These are phyloP conservation scores for Suricata suricatta DNA, from an alignment of 2,113 vertebrate genomes.

Conservation along the genomic window DNA sequence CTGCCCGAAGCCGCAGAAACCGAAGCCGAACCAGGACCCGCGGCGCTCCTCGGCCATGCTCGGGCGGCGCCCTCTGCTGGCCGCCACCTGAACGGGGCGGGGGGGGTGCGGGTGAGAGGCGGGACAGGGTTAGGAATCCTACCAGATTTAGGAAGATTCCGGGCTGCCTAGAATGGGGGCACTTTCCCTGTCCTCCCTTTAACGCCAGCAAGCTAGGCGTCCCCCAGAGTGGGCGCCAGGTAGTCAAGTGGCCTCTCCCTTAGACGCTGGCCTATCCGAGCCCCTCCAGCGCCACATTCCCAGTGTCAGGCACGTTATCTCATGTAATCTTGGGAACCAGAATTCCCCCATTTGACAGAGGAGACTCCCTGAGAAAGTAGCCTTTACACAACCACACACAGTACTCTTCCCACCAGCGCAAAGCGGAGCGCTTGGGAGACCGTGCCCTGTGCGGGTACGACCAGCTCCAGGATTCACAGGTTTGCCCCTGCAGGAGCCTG, in stretches of 20 bases:
- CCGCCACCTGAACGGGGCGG: neutral
- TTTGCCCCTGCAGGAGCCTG: neutral
- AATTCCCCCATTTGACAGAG: neutral
- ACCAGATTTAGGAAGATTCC: neutral
- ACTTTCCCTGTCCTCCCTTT: neutral
- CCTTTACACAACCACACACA: neutral
- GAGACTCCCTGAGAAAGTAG: neutral
- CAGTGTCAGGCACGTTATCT: neutral
- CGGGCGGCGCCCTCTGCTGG: neutral
- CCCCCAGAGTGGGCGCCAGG: neutral
- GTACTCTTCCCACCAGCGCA: neutral
- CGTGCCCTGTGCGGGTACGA: neutral
- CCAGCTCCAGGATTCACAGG: neutral
- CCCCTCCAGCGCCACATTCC: neutral
- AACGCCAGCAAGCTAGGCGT: neutral
- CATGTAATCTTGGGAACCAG: neutral
- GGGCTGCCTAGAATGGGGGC: neutral
- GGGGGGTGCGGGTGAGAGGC: neutral
- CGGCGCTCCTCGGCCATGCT: conserved; percentile 18
- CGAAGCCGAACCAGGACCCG: conserved; percentile 88
- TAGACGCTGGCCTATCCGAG: neutral
- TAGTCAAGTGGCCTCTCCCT: neutral
- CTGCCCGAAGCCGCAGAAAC: conserved; percentile 90
- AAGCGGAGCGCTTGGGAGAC: neutral
- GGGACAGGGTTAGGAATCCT: neutral